Base-by-base conservation (phyloP, 2,888 invertebrate species). In the Axea sp. region DNA sequence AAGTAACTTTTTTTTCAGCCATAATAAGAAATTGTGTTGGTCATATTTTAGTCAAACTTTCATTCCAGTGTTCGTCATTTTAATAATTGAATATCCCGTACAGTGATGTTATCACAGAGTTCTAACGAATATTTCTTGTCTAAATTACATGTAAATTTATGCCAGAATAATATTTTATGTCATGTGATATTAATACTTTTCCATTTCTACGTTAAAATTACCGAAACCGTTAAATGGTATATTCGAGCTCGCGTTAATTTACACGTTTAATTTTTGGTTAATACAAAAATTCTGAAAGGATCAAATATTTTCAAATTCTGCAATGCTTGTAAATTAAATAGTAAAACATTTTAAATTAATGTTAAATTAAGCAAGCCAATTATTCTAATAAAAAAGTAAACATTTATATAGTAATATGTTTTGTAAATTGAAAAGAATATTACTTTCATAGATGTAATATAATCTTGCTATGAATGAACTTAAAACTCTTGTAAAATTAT, bases 11-110 rank as follows among this genome's bases (percentile, higher is more conserved):
- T 68, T 59, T 30, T n/a, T n/a, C 22, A 11, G 51, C 33, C 33
- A 45, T 53, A 59, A 72, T 65, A 59, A 65, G 72, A 65, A 72
- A 72, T 51, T 59, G 59, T 39, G 64, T 59, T 59, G 65, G 65
- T 72, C 72, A 72, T 72, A 72, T 65, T 65, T 64, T 59, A 65
- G 64, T 59, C 72, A 72, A 72, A 65, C 65, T 72, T 72, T 59
- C 37, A 72, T 72, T 45, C 72, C 57, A 37, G 47, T 41, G 72
- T 59, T 72, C 65, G 72, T 72, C 75, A 75, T 75, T 75, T 75
- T 75, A 53, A 75, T 75, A 75, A 75, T 75, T 75, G 75, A 75
- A 75, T 75, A 71, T 55, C 64, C 49, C 67, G 65, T 67, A 53
- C 71, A 57, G 60, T 62, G 67, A 71, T 71, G 67, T 67, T 75